phyloP scores from a whole-genome alignment of 2,113 vertebrate genomes.

The Puffinus mauretanicus region DNA sequence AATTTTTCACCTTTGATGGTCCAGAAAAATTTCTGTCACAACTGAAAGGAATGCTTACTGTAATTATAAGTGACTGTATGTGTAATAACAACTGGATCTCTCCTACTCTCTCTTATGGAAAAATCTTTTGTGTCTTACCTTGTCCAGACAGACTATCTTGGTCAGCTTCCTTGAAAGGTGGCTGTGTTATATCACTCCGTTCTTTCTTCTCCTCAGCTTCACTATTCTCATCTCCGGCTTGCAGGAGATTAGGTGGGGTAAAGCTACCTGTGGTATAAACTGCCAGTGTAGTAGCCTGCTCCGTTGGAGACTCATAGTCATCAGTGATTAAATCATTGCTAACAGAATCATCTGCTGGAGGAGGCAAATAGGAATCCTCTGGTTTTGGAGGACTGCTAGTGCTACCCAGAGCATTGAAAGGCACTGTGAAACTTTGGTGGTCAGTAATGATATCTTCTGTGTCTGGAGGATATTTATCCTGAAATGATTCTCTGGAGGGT shows the following conservation, averaged over 20 bases:
- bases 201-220: background rate
- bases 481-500: background rate
- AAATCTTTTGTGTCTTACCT: background rate
- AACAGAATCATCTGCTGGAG: slow-evolving; percentile 35
- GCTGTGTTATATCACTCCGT: background rate
- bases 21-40: background rate
- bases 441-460: background rate
- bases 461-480: background rate
- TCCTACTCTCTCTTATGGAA: background rate
- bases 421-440: background rate
- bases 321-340: background rate
- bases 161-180: background rate
- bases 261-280: background rate
- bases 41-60: background rate
- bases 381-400: background rate
- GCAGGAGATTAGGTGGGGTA: background rate
- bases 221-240: background rate
- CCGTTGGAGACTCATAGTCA: background rate
- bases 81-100: background rate
- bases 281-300: background rate
- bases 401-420: slow-evolving; percentile 5
- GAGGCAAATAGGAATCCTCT: slow-evolving; percentile 17
- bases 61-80: fast-evolving
- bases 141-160: background rate
- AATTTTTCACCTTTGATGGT: background rate